These are phyloP conservation scores for Pectinophora gossypiella DNA, from an alignment of 1,140 invertebrate species.

Conservation along the genomic window DNA sequence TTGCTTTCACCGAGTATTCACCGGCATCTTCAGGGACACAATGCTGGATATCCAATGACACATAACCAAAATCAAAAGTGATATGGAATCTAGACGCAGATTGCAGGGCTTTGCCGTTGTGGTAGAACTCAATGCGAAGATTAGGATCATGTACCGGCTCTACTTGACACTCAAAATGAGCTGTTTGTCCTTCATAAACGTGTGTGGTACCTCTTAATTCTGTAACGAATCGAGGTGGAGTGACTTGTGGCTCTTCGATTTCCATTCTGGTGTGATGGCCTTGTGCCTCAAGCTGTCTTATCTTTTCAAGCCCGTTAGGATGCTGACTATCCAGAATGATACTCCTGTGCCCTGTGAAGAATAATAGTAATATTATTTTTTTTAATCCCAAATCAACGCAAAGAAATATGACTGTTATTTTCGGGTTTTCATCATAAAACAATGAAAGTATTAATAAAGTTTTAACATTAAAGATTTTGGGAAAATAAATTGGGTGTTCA, in stretches of 20 bases:
- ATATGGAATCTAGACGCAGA: conserved; percentile 93
- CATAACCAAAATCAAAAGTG: conserved; percentile 96
- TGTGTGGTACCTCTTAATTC: conserved; percentile 89
- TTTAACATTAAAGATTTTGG: no score
- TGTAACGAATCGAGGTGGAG: conserved; percentile 87
- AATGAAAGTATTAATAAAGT: no score
- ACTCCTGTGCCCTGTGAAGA: conserved; percentile 84
- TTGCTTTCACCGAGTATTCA: conserved; percentile 92
- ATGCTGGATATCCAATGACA: conserved; percentile 93
- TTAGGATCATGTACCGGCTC: conserved; percentile 94
- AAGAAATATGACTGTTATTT: no score
- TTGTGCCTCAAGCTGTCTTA: conserved; percentile 91
- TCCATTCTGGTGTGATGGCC: conserved; percentile 85
- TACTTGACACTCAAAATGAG: conserved; percentile 94
- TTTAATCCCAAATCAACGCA: no score
- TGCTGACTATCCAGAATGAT: conserved; percentile 95
- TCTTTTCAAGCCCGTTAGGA: conserved; percentile 94
- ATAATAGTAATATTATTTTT: no score
- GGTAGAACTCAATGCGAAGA: conserved; percentile 92
- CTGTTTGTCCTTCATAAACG: conserved; percentile 89
- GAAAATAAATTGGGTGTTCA: no score
- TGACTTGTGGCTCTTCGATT: conserved; percentile 86
- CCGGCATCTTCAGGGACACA: conserved; percentile 95
- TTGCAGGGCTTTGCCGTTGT: conserved; percentile 91
- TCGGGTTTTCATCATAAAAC: no score